Percentiles rank a stretch among this genome's conserved stretches.
These are phyloP conservation scores for Carollia perspicillata DNA, from an alignment of 2,113 vertebrate genomes.

Conservation along the genomic window DNA sequence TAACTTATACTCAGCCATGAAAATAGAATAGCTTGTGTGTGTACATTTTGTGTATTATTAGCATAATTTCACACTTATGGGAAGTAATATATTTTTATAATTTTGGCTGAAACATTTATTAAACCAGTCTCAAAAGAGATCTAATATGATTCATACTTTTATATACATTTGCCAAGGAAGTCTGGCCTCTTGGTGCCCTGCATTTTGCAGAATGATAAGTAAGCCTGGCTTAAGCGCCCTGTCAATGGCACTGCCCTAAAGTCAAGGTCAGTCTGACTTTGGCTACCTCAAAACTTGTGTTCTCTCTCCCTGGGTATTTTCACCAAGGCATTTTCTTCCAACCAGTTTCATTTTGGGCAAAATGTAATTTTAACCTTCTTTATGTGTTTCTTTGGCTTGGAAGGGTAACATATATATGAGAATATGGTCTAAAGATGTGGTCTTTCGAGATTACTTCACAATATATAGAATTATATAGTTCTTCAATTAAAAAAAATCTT, in stretches of 20 bases:
- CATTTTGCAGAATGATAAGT: slow-evolving; percentile 24
- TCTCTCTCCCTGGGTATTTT: background rate
- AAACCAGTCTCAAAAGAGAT: slow-evolving; percentile 43
- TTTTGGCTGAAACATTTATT: slow-evolving; percentile 35
- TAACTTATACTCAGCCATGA: background rate
- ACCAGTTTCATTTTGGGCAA: background rate
- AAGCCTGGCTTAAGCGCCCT: background rate
- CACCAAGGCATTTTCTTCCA: slow-evolving; percentile 1
- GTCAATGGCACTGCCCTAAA: background rate
- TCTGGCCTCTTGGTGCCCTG: background rate
- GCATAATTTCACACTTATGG: slow-evolving; percentile 26
- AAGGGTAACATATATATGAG: background rate
- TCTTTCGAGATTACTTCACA: slow-evolving; percentile 16
- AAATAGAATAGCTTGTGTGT: background rate
- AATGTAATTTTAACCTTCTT: slow-evolving; percentile 32
- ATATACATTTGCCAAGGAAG: background rate
- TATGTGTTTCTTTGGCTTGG: background rate
- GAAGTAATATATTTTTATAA: slow-evolving; percentile 41
- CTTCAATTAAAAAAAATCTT: background rate
- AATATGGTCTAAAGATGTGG: background rate
- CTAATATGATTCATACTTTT: background rate
- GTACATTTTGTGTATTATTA: slow-evolving; percentile 13
- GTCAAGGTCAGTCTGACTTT: background rate
- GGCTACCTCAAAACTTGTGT: background rate
- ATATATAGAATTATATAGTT: background rate